Evolutionary conservation across 1,140 invertebrate genomes (phyloP).

Genomic region (Cherax destructor): DNA sequence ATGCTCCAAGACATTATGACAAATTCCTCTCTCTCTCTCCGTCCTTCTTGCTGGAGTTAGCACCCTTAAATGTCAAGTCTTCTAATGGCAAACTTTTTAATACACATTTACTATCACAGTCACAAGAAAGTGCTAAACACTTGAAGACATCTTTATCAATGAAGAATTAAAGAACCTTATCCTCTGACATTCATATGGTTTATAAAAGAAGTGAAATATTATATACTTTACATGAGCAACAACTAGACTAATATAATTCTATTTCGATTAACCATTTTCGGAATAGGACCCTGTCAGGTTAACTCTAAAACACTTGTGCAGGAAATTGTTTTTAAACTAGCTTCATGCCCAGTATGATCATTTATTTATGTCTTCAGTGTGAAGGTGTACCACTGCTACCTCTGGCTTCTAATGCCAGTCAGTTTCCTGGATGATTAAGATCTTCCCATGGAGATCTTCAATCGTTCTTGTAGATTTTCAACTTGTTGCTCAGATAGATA

Average conservation of each 20-base stretch:
- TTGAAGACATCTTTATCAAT: background rate
- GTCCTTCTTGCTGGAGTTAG: background rate
- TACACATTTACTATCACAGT: background rate
- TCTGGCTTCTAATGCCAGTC: no score
- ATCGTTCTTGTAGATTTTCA: no score
- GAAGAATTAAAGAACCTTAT: conserved; percentile 1
- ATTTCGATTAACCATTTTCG: no score
- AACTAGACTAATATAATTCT: background rate
- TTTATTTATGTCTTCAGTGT: no score
- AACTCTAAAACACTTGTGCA: no score
- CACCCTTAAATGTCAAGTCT: background rate
- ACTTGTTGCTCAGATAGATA: no score
- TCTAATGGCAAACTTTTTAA: background rate
- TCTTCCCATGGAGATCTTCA: no score
- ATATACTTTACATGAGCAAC: background rate
- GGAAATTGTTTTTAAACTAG: no score
- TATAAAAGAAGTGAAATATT: background rate
- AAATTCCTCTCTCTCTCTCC: background rate
- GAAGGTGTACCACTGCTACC: no score
- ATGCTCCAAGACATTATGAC: background rate
- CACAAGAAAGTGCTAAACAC: background rate
- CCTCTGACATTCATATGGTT: background rate
- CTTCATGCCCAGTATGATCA: no score
- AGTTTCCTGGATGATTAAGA: no score
- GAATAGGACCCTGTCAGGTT: no score